Percentiles rank a stretch among this genome's conserved stretches.
Evolutionary conservation across 2,113 vertebrate genomes (phyloP).

Genomic region (Microcebus murinus): DNA sequence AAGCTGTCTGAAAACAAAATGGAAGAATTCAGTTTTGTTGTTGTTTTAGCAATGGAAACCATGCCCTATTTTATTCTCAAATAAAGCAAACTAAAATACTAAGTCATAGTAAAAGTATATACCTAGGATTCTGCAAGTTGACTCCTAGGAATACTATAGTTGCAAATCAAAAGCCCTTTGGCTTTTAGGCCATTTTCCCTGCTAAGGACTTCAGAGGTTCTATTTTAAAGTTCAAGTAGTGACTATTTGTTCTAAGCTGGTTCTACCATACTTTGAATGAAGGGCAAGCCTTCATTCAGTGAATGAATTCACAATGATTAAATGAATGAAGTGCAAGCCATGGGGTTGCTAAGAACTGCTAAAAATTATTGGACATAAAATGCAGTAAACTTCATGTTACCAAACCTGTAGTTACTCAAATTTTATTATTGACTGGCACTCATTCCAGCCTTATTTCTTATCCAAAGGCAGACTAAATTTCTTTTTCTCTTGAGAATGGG

Average conservation of each 20-base stretch:
- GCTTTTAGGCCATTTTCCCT: conserved; percentile 13
- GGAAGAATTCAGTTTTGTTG: conserved; percentile 56
- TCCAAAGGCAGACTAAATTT: not conserved
- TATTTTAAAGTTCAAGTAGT: conserved; percentile 48
- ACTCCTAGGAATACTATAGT: conserved; percentile 3
- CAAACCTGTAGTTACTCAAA: conserved; percentile 12
- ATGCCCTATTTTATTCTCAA: conserved; percentile 53
- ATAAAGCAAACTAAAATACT: conserved; percentile 56
- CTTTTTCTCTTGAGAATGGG: not conserved
- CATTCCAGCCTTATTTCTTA: not conserved
- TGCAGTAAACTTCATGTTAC: not conserved
- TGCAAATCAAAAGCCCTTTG: conserved; percentile 27
- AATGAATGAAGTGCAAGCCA: not conserved
- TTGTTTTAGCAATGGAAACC: conserved; percentile 58
- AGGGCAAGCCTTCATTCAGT: not conserved
- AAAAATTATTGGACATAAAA: conserved; percentile 48
- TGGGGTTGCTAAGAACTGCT: conserved; percentile 1
- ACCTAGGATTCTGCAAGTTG: not conserved
- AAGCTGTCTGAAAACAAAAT: conserved; percentile 66
- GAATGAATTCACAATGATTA: not conserved
- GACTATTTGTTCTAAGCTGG: conserved; percentile 25
- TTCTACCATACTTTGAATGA: not conserved
- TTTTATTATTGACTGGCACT: conserved; percentile 35
- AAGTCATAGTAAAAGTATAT: conserved; percentile 22
- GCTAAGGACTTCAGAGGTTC: not conserved